Evolutionary conservation across 2,113 vertebrate species (phyloP).

Genomic region (Eretmochelys imbricata): DNA sequence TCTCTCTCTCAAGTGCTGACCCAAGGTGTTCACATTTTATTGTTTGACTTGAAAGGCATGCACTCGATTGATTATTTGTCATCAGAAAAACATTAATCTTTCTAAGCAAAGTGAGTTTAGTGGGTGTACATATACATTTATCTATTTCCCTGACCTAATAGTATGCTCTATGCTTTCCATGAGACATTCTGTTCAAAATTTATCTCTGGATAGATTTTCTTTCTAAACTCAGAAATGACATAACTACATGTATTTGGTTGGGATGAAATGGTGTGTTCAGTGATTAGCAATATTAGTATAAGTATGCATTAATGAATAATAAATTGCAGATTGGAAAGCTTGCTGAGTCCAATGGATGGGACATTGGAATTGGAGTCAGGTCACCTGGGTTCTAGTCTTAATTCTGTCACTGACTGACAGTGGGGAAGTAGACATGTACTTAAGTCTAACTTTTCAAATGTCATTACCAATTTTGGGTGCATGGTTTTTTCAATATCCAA

Average conservation of each 20-base stretch:
- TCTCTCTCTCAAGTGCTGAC: slow-evolving; percentile 32
- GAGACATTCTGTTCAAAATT: background rate
- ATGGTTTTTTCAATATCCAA: background rate
- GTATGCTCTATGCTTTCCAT: background rate
- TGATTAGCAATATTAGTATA: background rate
- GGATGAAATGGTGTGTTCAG: background rate
- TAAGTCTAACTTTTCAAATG: background rate
- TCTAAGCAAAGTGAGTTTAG: slow-evolving; percentile 39
- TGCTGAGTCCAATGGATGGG: background rate
- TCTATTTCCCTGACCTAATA: background rate
- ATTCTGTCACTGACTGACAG: background rate
- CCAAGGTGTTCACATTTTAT: slow-evolving; percentile 4
- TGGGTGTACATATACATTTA: background rate
- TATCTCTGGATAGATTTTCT: background rate
- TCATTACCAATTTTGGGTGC: background rate
- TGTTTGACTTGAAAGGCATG: background rate
- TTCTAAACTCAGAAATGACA: background rate
- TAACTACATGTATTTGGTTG: background rate
- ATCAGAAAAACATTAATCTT: slow-evolving; percentile 55
- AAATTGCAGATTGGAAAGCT: background rate
- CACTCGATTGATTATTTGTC: background rate
- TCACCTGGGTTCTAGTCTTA: background rate
- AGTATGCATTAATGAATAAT: background rate
- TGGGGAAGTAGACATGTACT: background rate
- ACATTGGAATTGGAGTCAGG: background rate